phyloP scores from a whole-genome alignment of 2,888 invertebrate genomes.

The Dasysyrphus albostriatus region DNA sequence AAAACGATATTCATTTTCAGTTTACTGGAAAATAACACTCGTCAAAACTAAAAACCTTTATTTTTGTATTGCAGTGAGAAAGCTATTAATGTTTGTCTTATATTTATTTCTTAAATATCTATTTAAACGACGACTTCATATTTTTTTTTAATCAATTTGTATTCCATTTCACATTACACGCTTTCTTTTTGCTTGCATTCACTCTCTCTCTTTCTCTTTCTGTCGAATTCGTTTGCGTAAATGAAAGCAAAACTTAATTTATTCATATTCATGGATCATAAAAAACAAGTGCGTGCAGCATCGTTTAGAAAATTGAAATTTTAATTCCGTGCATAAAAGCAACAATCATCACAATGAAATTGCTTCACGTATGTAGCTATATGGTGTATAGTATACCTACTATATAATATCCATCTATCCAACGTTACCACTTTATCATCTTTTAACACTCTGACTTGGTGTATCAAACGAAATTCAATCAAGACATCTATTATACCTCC shows the following conservation, averaged over 20 bases:
- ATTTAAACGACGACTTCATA: neutral
- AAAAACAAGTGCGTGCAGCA: slow-evolving; percentile 13
- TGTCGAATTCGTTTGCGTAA: slow-evolving; percentile 1
- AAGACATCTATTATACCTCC: slow-evolving; percentile 6
- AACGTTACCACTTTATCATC: slow-evolving; percentile 12
- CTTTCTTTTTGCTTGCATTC: slow-evolving; percentile 26
- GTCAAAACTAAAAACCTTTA: too few species aligned
- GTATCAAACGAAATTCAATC: slow-evolving; percentile 15
- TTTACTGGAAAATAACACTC: too few species aligned
- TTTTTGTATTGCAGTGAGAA: too few species aligned
- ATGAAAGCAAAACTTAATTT: slow-evolving; percentile 17
- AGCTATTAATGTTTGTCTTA: too few species aligned
- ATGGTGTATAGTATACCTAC: too few species aligned
- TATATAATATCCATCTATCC: neutral
- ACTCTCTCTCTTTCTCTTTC: too few species aligned
- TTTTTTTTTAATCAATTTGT: neutral
- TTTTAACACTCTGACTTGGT: neutral
- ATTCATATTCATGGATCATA: slow-evolving; percentile 24
- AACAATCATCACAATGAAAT: slow-evolving; percentile 5
- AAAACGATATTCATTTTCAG: too few species aligned
- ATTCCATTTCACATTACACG: neutral
- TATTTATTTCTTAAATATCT: neutral
- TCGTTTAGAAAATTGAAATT: slow-evolving; percentile 21
- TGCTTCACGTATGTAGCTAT: neutral
- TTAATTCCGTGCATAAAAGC: neutral